Conservation (phyloP, 2,797 vertebrate genomes). For the Sandelia bainsii region DNA sequence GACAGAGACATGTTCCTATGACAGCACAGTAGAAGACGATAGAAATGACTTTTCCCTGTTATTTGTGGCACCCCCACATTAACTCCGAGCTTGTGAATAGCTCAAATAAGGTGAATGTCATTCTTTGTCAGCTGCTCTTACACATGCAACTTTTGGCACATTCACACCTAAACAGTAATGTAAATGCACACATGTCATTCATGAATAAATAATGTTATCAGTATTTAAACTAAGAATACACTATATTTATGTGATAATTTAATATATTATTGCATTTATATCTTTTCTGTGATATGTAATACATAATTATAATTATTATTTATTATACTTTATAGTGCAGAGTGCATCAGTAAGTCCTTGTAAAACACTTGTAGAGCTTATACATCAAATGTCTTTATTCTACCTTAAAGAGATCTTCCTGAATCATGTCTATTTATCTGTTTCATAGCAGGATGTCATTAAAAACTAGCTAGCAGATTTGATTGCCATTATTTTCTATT, state of each 20-base stretch:
- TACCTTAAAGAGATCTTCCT: no score
- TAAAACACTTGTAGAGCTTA: no score
- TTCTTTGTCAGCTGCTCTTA: slow-evolving; percentile 43
- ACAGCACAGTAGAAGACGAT: slow-evolving; percentile 39
- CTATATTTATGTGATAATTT: slow-evolving; percentile 5
- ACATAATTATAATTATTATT: no score
- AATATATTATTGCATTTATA: no score
- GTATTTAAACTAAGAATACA: slow-evolving; percentile 13
- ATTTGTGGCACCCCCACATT: slow-evolving; percentile 59
- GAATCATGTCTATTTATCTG: no score
- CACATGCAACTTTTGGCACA: slow-evolving; percentile 15
- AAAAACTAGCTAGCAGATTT: no score
- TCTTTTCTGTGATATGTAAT: no score
- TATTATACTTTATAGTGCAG: no score
- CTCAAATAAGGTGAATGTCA: slow-evolving; percentile 60
- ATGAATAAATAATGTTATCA: slow-evolving; percentile 47
- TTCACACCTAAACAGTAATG: slow-evolving; percentile 14
- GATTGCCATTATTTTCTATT: no score
- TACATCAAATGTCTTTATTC: no score
- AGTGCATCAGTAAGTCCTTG: no score
- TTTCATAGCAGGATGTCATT: no score
- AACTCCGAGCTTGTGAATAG: slow-evolving; percentile 49
- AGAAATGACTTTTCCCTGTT: slow-evolving; percentile 63
- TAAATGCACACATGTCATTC: slow-evolving; percentile 11
- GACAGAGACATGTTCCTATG: slow-evolving; percentile 52